These are phyloP conservation scores for Zaprionus lineosus DNA, from an alignment of 2,888 invertebrate genomes.

Conservation along the genomic window DNA sequence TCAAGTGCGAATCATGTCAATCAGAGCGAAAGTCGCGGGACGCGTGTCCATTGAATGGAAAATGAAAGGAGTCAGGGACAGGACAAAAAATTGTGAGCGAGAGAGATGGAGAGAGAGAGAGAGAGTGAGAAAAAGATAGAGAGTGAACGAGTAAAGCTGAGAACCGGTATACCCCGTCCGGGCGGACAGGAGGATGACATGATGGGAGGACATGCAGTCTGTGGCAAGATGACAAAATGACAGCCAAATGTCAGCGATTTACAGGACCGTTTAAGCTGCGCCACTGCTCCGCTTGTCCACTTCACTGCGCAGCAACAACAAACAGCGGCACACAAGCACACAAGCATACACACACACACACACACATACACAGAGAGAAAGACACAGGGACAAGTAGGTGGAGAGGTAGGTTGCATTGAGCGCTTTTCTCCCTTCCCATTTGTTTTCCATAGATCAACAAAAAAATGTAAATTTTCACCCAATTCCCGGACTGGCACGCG, in stretches of 20 bases:
- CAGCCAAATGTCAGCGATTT: constrained; percentile 73
- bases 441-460: constrained; percentile 56
- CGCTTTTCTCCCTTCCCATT: constrained; percentile 41
- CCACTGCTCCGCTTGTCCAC: constrained; percentile 61
- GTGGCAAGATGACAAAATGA: constrained; percentile 59
- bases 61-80: background rate
- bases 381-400: background rate
- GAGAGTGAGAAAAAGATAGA: background rate
- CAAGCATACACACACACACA: background rate
- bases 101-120: background rate
- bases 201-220: too few species aligned
- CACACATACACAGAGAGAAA: background rate
- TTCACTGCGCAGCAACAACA: constrained; percentile 67
- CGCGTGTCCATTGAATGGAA: constrained; percentile 42
- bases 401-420: constrained; percentile 1
- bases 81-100: background rate
- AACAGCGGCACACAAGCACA: too few species aligned
- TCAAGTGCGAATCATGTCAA: constrained; percentile 74
- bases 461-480: constrained; percentile 76
- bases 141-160: too few species aligned
- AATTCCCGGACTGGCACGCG: constrained; percentile 68
- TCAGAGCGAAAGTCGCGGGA: constrained; percentile 45
- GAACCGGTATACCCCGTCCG: too few species aligned
- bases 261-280: constrained; percentile 64
- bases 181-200: too few species aligned